These are phyloP conservation scores for Sympetrum striolatum DNA, from an alignment of 2,888 invertebrate species.

Conservation along the genomic window DNA sequence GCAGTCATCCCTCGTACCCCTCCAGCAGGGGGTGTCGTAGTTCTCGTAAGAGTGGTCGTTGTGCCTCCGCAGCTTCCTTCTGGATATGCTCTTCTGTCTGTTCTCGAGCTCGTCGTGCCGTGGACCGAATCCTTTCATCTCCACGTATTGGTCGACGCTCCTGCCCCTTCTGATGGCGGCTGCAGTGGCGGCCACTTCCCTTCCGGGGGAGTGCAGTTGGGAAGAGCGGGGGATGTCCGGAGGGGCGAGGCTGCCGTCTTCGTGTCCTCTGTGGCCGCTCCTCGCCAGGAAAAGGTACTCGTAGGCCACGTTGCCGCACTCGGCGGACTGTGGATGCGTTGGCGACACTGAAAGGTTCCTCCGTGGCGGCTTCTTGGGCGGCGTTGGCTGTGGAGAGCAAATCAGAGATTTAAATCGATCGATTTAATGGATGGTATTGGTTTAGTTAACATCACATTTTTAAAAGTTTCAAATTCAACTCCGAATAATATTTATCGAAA, in stretches of 20 bases:
- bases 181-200: conserved; percentile 46
- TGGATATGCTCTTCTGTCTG: conserved; percentile 63
- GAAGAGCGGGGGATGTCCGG: conserved; percentile 12
- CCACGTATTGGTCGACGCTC: conserved; percentile 80
- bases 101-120: neutral
- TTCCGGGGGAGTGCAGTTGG: conserved; percentile 8
- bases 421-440: no score
- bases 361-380: conserved; percentile 88
- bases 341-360: conserved; percentile 86
- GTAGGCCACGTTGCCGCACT: conserved; percentile 64
- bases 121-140: conserved; percentile 66
- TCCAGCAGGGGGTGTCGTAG: conserved; percentile 64
- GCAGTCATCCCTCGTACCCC: conserved; percentile 50
- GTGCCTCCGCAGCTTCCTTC: conserved; percentile 70
- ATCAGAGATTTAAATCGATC: neutral
- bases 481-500: no score
- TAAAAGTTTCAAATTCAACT: no score
- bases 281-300: conserved; percentile 71
- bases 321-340: conserved; percentile 68
- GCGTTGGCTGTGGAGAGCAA: conserved; percentile 70
- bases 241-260: conserved; percentile 55
- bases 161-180: conserved; percentile 69
- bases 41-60: conserved; percentile 68
- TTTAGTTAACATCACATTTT: no score
- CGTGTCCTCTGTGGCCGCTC: conserved; percentile 73